Evolutionary conservation across 2,113 vertebrate species (phyloP), one percentile per base, ranked within the genome.

Genomic region (Dasyornis broadbenti): DNA sequence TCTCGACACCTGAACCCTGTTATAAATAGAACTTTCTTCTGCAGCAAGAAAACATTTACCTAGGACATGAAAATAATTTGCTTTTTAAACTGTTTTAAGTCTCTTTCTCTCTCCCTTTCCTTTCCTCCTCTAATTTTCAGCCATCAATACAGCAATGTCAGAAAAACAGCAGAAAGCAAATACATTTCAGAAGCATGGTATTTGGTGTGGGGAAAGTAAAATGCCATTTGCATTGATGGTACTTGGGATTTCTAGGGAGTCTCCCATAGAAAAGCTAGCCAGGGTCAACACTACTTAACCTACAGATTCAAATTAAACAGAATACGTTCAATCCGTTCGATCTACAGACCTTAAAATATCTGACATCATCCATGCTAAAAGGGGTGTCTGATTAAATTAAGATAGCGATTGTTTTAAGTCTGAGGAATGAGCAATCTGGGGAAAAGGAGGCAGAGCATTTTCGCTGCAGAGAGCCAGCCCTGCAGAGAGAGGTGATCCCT

Each of bases 281-380:
- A 0, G 39, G 76, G 89, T 93, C 92, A 93, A 57, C 16, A 22
- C n/a, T 40, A 70, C 76, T 94, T 94, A 90, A 92, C 91, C 80
- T 88, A 23, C 47, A 81, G 80, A 90, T 89, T 81, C 42, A 83
- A 70, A 89, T 66, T 15, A 77, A 93, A 92, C 1, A 4, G 63
- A 93, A 97, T 28, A 52, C 75, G 39, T 81, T 89, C 76, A 83
- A 89, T 50, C 35, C 2, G 1, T 92, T 95, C 2, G 3, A 92
- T 92, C 72, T n/a, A 14, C 56, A 94, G 89, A 83, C 72, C 64
- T 92, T 86, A 21, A 22, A 83, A 35, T 54, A 77, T 54, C 90
- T 95, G 85, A 90, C 90, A 95, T 90, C 71, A 82, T 10, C 79
- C 57, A n/a, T 37, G 68, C 69, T 95, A 92, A 88, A 78, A 83